These are phyloP conservation scores for Tachystola acroxantha DNA, from an alignment of 2,888 invertebrate species.

Conservation along the genomic window DNA sequence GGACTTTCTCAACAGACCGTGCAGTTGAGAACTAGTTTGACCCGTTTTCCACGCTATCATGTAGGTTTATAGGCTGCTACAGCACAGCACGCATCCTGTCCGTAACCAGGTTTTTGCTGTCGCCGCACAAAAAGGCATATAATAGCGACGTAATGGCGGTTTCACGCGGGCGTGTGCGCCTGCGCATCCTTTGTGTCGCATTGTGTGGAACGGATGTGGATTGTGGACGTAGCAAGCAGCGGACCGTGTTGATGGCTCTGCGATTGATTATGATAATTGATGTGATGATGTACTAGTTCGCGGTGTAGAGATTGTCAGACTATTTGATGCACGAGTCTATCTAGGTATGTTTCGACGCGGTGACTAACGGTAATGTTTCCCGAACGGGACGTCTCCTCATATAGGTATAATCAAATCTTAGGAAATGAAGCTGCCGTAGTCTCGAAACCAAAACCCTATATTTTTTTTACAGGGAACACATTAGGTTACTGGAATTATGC, in stretches of 20 bases:
- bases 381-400: too few relatives aligned
- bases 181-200: conserved; percentile 33
- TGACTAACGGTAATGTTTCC: too few relatives aligned
- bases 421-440: too few relatives aligned
- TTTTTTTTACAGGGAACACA: too few relatives aligned
- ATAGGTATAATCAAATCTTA: too few relatives aligned
- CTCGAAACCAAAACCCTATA: too few relatives aligned
- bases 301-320: too few relatives aligned
- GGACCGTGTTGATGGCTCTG: conserved; percentile 22
- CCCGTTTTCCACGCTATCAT: not conserved
- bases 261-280: conserved; percentile 10
- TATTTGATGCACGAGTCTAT: too few relatives aligned
- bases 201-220: conserved; percentile 11
- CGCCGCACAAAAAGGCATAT: conserved; percentile 65
- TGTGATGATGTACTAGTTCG: not conserved
- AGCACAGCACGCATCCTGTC: conserved; percentile 41
- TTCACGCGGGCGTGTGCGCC: conserved; percentile 38
- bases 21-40: too few relatives aligned
- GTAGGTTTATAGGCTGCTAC: conserved; percentile 31
- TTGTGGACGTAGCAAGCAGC: conserved; percentile 18
- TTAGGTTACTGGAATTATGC: too few relatives aligned
- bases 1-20: too few relatives aligned
- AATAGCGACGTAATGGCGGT: conserved; percentile 55
- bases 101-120: conserved; percentile 37
- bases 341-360: too few relatives aligned